These are phyloP conservation scores for Sarotherodon lohbergeri DNA, from an alignment of 2,113 vertebrate species.

Conservation along the genomic window DNA sequence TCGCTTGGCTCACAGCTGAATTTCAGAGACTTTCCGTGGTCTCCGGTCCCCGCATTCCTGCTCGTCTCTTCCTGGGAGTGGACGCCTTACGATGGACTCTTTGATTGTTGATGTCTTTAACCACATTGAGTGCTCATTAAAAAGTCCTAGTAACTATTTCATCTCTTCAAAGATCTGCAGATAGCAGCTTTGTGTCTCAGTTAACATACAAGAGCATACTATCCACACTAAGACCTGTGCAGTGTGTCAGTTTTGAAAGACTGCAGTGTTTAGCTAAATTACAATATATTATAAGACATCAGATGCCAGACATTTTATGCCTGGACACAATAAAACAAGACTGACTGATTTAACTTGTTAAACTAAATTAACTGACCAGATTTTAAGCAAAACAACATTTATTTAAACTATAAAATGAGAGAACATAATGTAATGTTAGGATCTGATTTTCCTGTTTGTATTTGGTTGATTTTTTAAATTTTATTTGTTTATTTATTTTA, in stretches of 20 bases:
- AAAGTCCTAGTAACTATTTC: neutral
- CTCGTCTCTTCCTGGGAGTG: neutral
- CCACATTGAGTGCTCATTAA: neutral
- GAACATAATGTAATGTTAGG: neutral
- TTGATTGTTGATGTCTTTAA: neutral
- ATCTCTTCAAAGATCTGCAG: neutral
- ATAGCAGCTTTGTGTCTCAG: neutral
- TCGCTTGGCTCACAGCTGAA: neutral
- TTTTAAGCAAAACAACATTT: neutral
- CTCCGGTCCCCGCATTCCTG: neutral
- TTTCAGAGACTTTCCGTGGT: neutral
- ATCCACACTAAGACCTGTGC: neutral
- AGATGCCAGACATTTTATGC: neutral
- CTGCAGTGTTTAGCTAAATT: neutral
- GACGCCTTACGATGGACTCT: neutral
- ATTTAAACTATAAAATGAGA: neutral
- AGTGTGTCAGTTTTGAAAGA: neutral
- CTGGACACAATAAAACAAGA: neutral
- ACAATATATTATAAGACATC: neutral
- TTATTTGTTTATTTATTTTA: neutral
- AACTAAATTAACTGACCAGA: neutral
- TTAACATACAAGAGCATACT: neutral
- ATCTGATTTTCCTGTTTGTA: neutral
- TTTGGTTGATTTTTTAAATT: neutral
- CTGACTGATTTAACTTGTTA: neutral